These are phyloP conservation scores for Sinohyriopsis cumingii DNA, from an alignment of 2,888 invertebrate genomes.

Conservation along the genomic window DNA sequence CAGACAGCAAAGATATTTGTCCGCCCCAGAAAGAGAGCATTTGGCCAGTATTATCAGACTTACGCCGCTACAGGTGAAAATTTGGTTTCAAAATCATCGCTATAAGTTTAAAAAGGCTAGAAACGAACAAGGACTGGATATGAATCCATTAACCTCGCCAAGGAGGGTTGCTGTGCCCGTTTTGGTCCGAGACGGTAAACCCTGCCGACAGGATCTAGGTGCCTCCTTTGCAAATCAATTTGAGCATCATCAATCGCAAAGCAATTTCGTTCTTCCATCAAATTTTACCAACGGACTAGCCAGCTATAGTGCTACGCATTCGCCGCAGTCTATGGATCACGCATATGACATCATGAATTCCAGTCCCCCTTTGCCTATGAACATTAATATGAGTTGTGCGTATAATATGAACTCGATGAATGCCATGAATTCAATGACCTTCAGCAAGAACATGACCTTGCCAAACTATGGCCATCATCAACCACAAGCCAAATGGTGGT, in stretches of 20 bases:
- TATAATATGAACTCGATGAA: constrained; percentile 64
- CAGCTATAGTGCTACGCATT: constrained; percentile 47
- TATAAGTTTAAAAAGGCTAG: constrained; percentile 99
- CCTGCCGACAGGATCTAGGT: constrained; percentile 76
- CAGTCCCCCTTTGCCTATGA: constrained; percentile 45
- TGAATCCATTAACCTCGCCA: constrained; percentile 78
- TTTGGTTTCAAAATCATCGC: constrained; percentile 99
- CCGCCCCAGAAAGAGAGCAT: constrained; percentile 97
- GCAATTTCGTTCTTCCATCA: constrained; percentile 38
- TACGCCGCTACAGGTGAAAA: constrained; percentile 96
- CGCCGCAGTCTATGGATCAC: constrained; percentile 51
- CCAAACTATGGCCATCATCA: constrained; percentile 66
- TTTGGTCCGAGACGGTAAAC: constrained; percentile 95
- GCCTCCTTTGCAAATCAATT: constrained; percentile 51
- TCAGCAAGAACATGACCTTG: constrained; percentile 64
- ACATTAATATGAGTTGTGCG: constrained; percentile 64
- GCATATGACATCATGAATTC: constrained; percentile 46
- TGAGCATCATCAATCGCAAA: constrained; percentile 49
- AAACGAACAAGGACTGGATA: constrained; percentile 86
- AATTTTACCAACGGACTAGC: constrained; percentile 49
- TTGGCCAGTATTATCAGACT: constrained; percentile 95
- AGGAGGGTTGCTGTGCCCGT: constrained; percentile 96
- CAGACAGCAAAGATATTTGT: constrained; percentile 97
- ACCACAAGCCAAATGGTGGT: constrained; percentile 67
- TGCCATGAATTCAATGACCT: constrained; percentile 52